A percentile compares a stretch with the other conserved stretches of the same genome.
These are phyloP conservation scores for Mactromeris polynyma DNA, from an alignment of 2,888 invertebrate genomes.

Conservation along the genomic window DNA sequence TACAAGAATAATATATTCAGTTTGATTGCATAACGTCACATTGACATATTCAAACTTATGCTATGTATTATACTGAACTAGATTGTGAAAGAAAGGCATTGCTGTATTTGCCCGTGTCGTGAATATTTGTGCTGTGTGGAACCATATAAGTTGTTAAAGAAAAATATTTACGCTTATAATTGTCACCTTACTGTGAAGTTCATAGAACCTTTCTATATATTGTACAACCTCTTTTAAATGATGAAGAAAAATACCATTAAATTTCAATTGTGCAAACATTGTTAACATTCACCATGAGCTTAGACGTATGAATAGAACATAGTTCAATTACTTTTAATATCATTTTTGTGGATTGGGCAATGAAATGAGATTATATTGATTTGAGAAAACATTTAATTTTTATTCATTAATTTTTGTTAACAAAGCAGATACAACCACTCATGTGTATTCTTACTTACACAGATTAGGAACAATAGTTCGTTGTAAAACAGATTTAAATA, in stretches of 20 bases:
- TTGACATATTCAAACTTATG: too few species aligned
- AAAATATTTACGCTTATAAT: not conserved
- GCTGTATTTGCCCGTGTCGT: too few species aligned
- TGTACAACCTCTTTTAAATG: not conserved
- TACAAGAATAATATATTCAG: too few species aligned
- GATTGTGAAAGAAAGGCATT: too few species aligned
- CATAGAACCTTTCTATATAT: not conserved
- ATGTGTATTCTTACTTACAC: slow-evolving; percentile 10
- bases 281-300: not conserved
- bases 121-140: too few species aligned
- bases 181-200: not conserved
- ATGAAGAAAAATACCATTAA: not conserved
- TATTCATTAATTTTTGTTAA: not conserved
- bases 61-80: too few species aligned
- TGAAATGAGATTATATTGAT: slow-evolving; percentile 29
- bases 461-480: slow-evolving; percentile 40
- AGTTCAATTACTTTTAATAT: not conserved
- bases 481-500: slow-evolving; percentile 37
- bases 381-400: slow-evolving; percentile 28
- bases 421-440: not conserved
- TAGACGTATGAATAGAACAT: not conserved
- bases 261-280: not conserved
- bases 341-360: not conserved
- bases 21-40: not conserved
- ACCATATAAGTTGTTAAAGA: not conserved